Percentiles rank a stretch among this genome's conserved stretches.
Conservation (phyloP, 2,797 vertebrate species). For the Rhinophrynus dorsalis region DNA sequence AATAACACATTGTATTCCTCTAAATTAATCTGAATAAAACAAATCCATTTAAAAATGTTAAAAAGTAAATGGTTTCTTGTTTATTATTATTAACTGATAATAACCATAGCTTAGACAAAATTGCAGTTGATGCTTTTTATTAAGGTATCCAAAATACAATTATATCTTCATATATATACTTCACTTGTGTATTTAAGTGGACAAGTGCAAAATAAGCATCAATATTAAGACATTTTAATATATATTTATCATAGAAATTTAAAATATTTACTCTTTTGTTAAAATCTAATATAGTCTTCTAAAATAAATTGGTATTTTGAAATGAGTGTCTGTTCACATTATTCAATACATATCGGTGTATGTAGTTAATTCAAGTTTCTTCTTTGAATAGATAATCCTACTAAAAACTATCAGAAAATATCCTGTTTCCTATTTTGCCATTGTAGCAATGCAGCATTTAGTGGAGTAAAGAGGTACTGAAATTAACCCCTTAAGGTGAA, state of each 20-base stretch:
- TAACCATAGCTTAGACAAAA: too few species aligned
- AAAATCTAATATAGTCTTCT: conserved; percentile 15
- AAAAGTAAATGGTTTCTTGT: too few species aligned
- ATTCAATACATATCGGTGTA: conserved; percentile 22
- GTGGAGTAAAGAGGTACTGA: not conserved
- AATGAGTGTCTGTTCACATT: conserved; percentile 33
- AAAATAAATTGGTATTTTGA: conserved; percentile 8
- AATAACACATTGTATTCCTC: too few species aligned
- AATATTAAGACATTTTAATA: conserved; percentile 25
- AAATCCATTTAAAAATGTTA: too few species aligned
- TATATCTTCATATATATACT: conserved; percentile 21
- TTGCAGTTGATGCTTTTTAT: conserved; percentile 16
- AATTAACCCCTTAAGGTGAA: too few species aligned
- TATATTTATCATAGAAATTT: conserved; percentile 22
- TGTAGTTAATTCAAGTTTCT: conserved; percentile 39
- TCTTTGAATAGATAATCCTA: conserved; percentile 13
- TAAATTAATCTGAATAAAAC: too few species aligned
- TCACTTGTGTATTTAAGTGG: not conserved
- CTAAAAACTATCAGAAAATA: not conserved
- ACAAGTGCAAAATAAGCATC: conserved; percentile 32
- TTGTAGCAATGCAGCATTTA: conserved; percentile 24
- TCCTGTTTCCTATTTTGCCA: not conserved
- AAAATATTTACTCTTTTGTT: conserved; percentile 35
- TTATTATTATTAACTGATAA: too few species aligned
- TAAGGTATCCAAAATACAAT: conserved; percentile 44